Conservation (phyloP, 2,113 vertebrate species). For the Podarcis muralis region DNA sequence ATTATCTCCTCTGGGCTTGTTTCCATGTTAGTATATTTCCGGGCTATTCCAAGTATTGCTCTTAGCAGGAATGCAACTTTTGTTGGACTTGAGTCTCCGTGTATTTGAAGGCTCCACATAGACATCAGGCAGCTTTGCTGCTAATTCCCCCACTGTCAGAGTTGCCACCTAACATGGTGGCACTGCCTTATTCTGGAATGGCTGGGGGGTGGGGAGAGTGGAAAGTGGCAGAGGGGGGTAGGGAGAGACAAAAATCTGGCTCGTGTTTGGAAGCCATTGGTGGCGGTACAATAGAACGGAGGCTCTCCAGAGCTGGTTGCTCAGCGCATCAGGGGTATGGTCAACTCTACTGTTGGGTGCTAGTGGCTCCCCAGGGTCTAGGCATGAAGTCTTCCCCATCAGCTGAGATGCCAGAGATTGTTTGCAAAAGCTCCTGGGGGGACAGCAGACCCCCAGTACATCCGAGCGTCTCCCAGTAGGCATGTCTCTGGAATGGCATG, state of each 20-base stretch:
- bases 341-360: not conserved
- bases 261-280: not conserved
- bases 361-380: not conserved
- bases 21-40: constrained; percentile 47
- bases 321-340: too few relatives aligned
- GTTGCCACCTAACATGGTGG: not conserved
- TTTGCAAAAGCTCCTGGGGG: too few relatives aligned
- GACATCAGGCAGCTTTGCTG: not conserved
- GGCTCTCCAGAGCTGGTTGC: too few relatives aligned
- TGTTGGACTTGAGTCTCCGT: not conserved
- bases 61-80: not conserved
- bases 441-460: too few relatives aligned
- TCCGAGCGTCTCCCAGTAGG: too few relatives aligned
- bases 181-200: not conserved
- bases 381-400: not conserved
- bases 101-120: not conserved
- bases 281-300: not conserved
- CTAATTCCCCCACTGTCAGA: too few relatives aligned
- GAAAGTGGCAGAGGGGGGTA: too few relatives aligned
- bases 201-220: too few relatives aligned
- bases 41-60: not conserved
- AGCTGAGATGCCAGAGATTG: not conserved
- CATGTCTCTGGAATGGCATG: too few relatives aligned
- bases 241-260: not conserved
- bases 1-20: constrained; percentile 63